Evolutionary conservation across 2,888 invertebrate genomes (phyloP).

Genomic region (Palloptera scutellata): DNA sequence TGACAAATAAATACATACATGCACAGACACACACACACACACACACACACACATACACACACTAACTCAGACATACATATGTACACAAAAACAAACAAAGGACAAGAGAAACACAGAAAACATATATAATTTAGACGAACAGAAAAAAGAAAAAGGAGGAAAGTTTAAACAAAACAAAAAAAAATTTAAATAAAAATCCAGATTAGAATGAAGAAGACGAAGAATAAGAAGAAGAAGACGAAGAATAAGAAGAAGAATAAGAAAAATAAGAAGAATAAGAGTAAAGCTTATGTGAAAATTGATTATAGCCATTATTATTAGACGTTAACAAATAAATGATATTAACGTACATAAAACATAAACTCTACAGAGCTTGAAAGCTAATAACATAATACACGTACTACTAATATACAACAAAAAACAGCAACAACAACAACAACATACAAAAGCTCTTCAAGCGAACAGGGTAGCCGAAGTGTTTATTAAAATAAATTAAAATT

Average conservation of each 20-base stretch:
- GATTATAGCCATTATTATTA: background rate
- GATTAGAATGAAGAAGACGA: slow-evolving; percentile 5
- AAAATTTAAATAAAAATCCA: background rate
- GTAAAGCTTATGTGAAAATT: slow-evolving; percentile 1
- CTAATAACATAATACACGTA: too few species aligned
- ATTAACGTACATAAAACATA: too few species aligned
- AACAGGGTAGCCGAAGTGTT: slow-evolving; percentile 28
- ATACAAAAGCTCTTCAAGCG: slow-evolving; percentile 28
- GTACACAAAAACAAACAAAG: slow-evolving; percentile 4
- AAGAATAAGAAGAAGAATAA: slow-evolving; percentile 18
- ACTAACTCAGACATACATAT: slow-evolving; percentile 1
- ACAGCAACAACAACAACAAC: too few species aligned
- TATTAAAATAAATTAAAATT: slow-evolving; percentile 8
- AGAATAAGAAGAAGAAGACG: slow-evolving; percentile 13
- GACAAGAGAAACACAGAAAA: background rate
- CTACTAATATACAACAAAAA: background rate
- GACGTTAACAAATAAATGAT: too few species aligned
- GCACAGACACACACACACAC: background rate
- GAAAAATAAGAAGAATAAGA: background rate
- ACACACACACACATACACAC: slow-evolving; percentile 10
- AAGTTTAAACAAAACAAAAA: background rate
- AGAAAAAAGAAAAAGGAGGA: too few species aligned
- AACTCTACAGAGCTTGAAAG: too few species aligned
- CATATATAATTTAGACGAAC: too few species aligned
- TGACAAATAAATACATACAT: slow-evolving; percentile 14